Base-by-base conservation (phyloP, 1,140 invertebrate species). In the Solenopsis invicta region DNA sequence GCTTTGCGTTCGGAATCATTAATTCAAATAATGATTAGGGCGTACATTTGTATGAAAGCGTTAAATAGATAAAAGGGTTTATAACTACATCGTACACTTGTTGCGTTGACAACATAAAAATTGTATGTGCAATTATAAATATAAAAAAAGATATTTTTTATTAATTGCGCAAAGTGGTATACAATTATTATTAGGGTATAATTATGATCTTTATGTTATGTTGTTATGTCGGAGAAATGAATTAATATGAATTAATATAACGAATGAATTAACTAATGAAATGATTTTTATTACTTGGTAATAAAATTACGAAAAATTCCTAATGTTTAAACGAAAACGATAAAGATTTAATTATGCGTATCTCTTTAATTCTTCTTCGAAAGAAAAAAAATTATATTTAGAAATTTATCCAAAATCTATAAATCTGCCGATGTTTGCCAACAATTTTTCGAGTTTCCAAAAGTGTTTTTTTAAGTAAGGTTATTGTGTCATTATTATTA, bases 11-110 rank as follows among this genome's bases (percentile, higher is more conserved):
- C 4, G 41, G 21, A 48, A 77, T 78, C 37, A 81, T 81, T 81
- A 71, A 81, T 81, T 81, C 78, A 81, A 6, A 41, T 16, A 56
- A 56, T 56, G 50, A 71, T 81, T 81, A 81, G 50, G 29, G 66
- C 24, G 21, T 81, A 41, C 10, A 54, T 37, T 71, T 71, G 48
- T 5, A 4, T 29, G 5, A 54, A 5, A 24, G 54, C 77, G 64
- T 80, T 81, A 69, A 80, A 81, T 9, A 21, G 29, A 52, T 41
- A 34, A 9, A 34, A 59, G n/a, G n/a, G 21, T 81, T 81, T 72
- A 45, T n/a, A 52, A 78, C 18, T 21, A 78, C 48, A 34, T 34
- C 41, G 21, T 29, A 54, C 34, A 81, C 78, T 81, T 81, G 78
- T 81, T 81, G 78, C 66, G 8, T 72, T 34, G 4, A 45, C 24